Evolutionary conservation across 64 coral and sea anemone genomes (phyloP), one percentile per base, ranked within the genome.

Genomic region (Trachythela sp.): DNA sequence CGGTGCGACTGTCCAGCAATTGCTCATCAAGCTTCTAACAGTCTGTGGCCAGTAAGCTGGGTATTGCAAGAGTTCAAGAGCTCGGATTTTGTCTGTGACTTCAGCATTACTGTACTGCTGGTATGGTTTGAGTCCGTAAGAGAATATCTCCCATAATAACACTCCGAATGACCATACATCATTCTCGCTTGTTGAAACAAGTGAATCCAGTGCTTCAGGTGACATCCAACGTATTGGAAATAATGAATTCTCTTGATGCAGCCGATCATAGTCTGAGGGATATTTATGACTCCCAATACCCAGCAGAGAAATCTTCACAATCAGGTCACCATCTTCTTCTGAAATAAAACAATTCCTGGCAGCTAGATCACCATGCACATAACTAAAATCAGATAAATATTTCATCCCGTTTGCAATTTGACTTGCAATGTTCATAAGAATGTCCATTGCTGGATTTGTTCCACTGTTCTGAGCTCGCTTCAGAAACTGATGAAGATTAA

Each of bases 141-240:
- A 87, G 34, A 94, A 98, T 14, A 98, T 87, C 85, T 98, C 95
- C 95, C 95, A 98, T 14, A 98, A 22, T 34, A 93, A 77, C 22
- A 98, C 80, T 13, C 95, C 95, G 48, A 91, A 98, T 0, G 95
- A 92, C 95, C 95, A 98, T 14, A 98, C 52, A 50, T 98, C 95
- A 38, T 91, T 93, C 27, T 31, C 71, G 15, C 90, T 88, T 20
- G 84, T 93, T 54, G 90, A 94, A 39, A 86, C 83, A 71, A 98
- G 72, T 2, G 95, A 86, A 51, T 98, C 94, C 9, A 98, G 91
- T 15, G 91, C 90, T 91, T 98, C 95, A 84, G 93, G 95, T 85
- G 95, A 85, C 95, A 98, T 98, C 95, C 95, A 98, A 17, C 95
- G 93, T 14, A 98, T 93, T 30, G 95, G 95, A 84, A 98, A 91